Base-by-base conservation (phyloP, 2,113 vertebrate genomes). In the Onychorhynchus coronatus region DNA sequence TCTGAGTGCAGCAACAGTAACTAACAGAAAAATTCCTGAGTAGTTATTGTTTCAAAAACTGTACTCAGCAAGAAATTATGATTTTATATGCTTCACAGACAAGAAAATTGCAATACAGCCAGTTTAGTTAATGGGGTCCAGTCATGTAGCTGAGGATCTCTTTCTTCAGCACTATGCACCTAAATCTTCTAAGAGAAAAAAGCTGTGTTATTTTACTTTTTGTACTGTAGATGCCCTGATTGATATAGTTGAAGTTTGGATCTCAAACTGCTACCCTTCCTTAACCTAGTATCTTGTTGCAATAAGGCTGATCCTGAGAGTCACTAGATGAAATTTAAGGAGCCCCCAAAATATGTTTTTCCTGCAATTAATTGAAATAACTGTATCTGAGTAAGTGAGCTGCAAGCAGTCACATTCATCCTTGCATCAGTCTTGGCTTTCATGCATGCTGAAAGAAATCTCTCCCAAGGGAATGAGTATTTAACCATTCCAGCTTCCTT, bases 401-500 rank as follows among this genome's bases (percentile, higher is more conserved):
- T 68, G 37, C 47, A 81, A 92, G 68, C 33, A 58, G 41, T 61
- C 56, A 78, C 44, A 68, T 71, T 81, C 44, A 65, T 71, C 62
- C 41, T 72, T 92, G 56, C 1, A 0, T 65, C 49, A 90, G 65
- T 58, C 79, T 77, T 91, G 88, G 56, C 83, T 68, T 84, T 87
- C 56, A 41, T 5, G 2, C 16, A 5, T 63, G 24, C 83, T 75
- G 15, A 75, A 76, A 93, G 42, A 94, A 94, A 72, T 52, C 52
- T 89, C 61, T 94, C 88, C 65, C 61, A 83, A 65, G 70, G 44
- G 80, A 93, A 81, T 75, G 70, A 61, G 44, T 85, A 63, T 88
- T 94, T 91, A 89, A 63, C 52, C 41, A 55, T 76, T 79, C 85
- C 82, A 93, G 74, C 50, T 93, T 97, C 88, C 88, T 85, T 85